Evolutionary conservation across 2,888 invertebrate genomes (phyloP).

Genomic region (Dryobota labecula): DNA sequence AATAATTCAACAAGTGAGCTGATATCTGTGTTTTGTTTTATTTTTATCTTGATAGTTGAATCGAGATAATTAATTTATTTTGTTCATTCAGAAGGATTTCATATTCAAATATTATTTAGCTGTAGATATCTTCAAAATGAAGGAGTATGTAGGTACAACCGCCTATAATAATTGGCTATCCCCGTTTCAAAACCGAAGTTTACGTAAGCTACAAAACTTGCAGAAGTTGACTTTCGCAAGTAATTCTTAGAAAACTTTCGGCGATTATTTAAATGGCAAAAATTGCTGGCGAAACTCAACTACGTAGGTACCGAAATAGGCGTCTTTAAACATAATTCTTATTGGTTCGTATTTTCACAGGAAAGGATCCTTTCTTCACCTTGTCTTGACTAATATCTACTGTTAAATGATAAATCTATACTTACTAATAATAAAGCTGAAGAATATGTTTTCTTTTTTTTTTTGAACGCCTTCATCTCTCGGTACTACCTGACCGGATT

Average conservation of each 20-base stretch:
- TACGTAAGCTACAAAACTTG: background rate
- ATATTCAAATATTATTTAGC: conserved; percentile 7
- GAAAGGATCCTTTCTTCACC: background rate
- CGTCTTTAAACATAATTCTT: background rate
- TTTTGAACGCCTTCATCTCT: too few species aligned
- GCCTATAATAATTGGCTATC: too few species aligned
- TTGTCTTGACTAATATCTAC: too few species aligned
- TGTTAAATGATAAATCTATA: too few species aligned
- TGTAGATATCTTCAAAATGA: background rate
- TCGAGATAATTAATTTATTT: background rate
- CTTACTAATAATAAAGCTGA: too few species aligned
- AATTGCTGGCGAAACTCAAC: background rate
- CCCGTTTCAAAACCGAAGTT: background rate
- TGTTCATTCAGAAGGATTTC: background rate
- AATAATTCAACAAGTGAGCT: conserved; percentile 15
- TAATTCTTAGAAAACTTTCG: background rate
- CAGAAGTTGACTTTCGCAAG: background rate
- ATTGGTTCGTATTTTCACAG: background rate
- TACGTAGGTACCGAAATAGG: background rate
- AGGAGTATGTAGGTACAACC: too few species aligned
- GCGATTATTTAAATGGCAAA: background rate
- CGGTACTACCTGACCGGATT: too few species aligned
- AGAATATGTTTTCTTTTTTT: too few species aligned
- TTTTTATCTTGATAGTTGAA: background rate
- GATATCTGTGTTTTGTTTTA: too few species aligned